Percentiles rank a stretch among this genome's conserved stretches.
phyloP scores from a whole-genome alignment of 2,113 vertebrate genomes.

The Cyanistes caeruleus region DNA sequence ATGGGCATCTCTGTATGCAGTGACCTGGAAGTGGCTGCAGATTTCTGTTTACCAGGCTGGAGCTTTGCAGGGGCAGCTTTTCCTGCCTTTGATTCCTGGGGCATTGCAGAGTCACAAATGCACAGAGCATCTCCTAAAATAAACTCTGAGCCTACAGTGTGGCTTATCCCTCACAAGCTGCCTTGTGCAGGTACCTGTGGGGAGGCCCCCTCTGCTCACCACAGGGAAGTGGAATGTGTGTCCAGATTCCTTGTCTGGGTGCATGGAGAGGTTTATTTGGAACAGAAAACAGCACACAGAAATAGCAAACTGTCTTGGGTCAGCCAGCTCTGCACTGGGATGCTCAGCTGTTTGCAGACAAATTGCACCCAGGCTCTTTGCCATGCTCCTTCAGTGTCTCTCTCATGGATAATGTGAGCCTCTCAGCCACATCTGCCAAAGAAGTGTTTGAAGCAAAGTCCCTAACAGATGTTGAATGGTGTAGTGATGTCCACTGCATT shows the following conservation, averaged over 20 bases:
- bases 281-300: not conserved
- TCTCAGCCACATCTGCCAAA: not conserved
- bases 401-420: not conserved
- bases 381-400: not conserved
- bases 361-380: not conserved
- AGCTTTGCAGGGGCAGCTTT: not conserved
- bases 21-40: not conserved
- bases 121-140: not conserved
- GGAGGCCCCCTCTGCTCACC: not conserved
- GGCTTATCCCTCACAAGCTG: not conserved
- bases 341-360: not conserved
- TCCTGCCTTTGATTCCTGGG: not conserved
- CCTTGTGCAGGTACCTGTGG: not conserved
- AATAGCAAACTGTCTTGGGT: not conserved
- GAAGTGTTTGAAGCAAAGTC: not conserved
- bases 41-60: not conserved
- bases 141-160: not conserved
- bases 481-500: not conserved
- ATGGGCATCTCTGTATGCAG: not conserved
- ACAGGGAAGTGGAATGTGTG: not conserved
- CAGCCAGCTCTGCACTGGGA: not conserved
- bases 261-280: not conserved
- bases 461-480: not conserved
- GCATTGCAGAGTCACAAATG: rapidly evolving
- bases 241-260: not conserved